Evolutionary conservation across 1,140 invertebrate species (phyloP).

Genomic region (Chymomyza costata): DNA sequence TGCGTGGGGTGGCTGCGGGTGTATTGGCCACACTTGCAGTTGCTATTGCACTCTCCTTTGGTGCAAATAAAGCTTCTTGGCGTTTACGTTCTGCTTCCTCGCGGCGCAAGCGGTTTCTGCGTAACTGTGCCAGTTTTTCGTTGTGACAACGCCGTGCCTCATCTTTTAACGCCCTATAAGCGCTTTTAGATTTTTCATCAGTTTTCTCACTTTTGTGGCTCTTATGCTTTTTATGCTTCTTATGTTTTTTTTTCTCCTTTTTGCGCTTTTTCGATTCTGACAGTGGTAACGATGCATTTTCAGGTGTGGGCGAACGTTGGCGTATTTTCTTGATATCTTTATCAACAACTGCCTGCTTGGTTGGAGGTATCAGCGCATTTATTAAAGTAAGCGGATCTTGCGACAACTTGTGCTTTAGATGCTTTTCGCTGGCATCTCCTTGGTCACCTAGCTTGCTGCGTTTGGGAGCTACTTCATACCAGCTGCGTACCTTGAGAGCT

Average conservation of each 20-base stretch:
- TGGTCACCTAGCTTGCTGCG: constrained; percentile 26
- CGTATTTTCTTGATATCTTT: constrained; percentile 1
- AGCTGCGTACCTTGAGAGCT: constrained; percentile 85
- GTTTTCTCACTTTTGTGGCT: constrained; percentile 74
- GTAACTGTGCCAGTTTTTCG: constrained; percentile 82
- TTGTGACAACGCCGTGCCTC: constrained; percentile 56
- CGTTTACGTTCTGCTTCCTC: constrained; percentile 86
- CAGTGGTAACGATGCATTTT: neutral
- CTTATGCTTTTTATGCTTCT: constrained; percentile 70
- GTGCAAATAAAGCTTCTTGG: constrained; percentile 81
- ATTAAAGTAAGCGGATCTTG: constrained; percentile 84
- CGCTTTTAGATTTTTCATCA: constrained; percentile 40
- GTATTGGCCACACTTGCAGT: constrained; percentile 5
- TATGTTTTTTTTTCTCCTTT: constrained; percentile 46
- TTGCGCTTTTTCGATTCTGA: constrained; percentile 47
- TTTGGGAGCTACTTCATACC: constrained; percentile 85
- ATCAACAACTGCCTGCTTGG: constrained; percentile 11
- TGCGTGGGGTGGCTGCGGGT: constrained; percentile 40
- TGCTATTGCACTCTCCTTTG: constrained; percentile 9
- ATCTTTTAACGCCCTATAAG: neutral
- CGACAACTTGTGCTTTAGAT: constrained; percentile 79
- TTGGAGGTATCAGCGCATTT: constrained; percentile 49
- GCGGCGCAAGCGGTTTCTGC: constrained; percentile 86
- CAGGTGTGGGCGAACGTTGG: constrained; percentile 14
- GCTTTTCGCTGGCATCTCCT: constrained; percentile 79